These are phyloP conservation scores for Thymelicus sylvestris DNA, from an alignment of 2,888 invertebrate species.

Conservation along the genomic window DNA sequence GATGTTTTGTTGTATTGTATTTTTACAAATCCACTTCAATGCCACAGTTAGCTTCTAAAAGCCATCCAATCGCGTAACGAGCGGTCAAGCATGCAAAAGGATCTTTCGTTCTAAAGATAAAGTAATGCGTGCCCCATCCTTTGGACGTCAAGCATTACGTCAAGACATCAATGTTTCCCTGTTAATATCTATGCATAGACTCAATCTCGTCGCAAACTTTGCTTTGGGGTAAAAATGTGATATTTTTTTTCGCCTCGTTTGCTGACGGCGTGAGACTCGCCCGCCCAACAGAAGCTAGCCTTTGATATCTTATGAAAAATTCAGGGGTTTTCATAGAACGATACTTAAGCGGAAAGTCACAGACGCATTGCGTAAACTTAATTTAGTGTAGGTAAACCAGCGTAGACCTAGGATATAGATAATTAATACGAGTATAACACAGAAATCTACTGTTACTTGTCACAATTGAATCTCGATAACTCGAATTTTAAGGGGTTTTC, in stretches of 20 bases:
- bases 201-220: slow-evolving; percentile 18
- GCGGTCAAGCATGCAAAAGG: slow-evolving; percentile 15
- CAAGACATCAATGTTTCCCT: slow-evolving; percentile 8
- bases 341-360: slow-evolving; percentile 40
- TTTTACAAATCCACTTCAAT: too few species aligned
- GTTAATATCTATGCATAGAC: slow-evolving; percentile 15
- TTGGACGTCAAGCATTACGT: background rate
- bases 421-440: background rate
- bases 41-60: background rate
- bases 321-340: slow-evolving; percentile 56
- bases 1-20: too few species aligned
- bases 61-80: background rate
- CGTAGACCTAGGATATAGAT: background rate
- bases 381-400: slow-evolving; percentile 21
- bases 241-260: slow-evolving; percentile 38
- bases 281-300: slow-evolving; percentile 37
- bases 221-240: slow-evolving; percentile 31
- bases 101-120: background rate
- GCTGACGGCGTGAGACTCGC: slow-evolving; percentile 46
- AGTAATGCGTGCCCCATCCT: background rate
- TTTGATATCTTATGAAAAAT: slow-evolving; percentile 78
- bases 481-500: too few species aligned
- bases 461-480: too few species aligned
- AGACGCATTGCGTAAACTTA: slow-evolving; percentile 26
- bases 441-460: background rate